Base-by-base conservation (phyloP, 2,113 vertebrate genomes). In the Podocnemis expansa region DNA sequence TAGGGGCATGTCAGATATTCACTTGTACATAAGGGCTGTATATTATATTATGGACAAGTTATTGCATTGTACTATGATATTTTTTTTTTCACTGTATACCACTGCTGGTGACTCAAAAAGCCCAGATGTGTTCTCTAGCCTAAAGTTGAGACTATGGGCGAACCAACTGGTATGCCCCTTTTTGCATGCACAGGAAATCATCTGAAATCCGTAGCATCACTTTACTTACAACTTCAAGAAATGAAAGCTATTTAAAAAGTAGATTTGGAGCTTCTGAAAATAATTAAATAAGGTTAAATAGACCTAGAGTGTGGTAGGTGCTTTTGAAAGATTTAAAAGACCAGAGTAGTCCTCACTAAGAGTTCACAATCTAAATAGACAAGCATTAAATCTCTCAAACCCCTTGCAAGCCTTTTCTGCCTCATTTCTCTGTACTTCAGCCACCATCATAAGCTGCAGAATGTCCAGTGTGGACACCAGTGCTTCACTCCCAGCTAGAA, bases 291-390 rank as follows among this genome's bases (percentile, higher is more conserved):
- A 34, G 34, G 10, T 58, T 25, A 27, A 8, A 27, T 67, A 34
- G 31, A 67, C 31, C 17, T 34, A 31, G 34, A 17, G 13, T n/a
- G 1, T 82, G 84, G 94, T 94, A 79, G 29, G 81, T 3, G 38
- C 85, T 94, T 93, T 91, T 87, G 86, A 92, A 96, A 86, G 51
- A 43, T 76, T 87, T 58, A 67, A 92, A 96, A 93, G 24, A 56
- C 4, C 75, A 16, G 58, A 78, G 80, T 93, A 93, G 89, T 88
- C 90, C 92, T 45, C 58, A 25, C 75, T 21, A 10, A 78, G 93
- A 88, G 58, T 86, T 78, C 75, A 24, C 90, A 21, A 81, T 93
- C 93, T 89, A 87, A 67, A 80, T 88, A 55, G 41, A 89, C 88
- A 60, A 10, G 1, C 41, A 80, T 80, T 4, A 89, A 81, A 34